Evolutionary conservation across 2,113 vertebrate species (phyloP), one percentile per base, ranked within the genome.

Genomic region (Aix galericulata): DNA sequence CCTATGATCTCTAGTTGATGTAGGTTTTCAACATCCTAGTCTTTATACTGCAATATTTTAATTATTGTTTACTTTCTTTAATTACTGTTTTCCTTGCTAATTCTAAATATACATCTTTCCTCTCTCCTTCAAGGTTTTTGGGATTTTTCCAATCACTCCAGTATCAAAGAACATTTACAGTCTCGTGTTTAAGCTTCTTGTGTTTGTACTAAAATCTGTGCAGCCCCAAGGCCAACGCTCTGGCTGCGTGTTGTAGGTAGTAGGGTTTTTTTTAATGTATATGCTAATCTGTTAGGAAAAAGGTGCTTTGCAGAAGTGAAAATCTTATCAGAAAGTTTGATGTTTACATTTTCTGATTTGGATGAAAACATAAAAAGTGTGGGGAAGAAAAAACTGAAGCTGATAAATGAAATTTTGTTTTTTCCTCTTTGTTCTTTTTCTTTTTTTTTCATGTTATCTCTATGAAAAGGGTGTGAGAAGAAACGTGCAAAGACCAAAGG

Each of bases 61-160:
- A 91, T 91, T 86, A 44, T 63, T 94, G 60, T 93, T 95, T 95
- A 71, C 62, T 76, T 91, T 89, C 59, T 86, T 92, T 89, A 94
- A 94, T 91, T 91, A 36, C 75, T 92, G 25, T 91, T 94, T 95
- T 95, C 91, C 81, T 88, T 91, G 46, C 63, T 91, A 86, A 91
- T 91, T 93, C 88, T 95, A 84, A 96, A 75, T 75, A 94, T 75
- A 72, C 31, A 48, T 94, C 2, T 68, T 93, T 94, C 52, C 34
- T 77, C 36, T 75, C 38, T 60, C 36, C 81, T 91, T 94, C 69
- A 93, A 81, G 77, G 73, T 38, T 95, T 93, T 89, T 63, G 93
- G 90, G 88, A 66, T 75, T 93, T 90, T 88, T 92, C 82, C 80
- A 91, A 62, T 86, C 69, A 69, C 48, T 86, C 38, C 76, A 42